Percentiles rank a stretch among this genome's conserved stretches.
These are phyloP conservation scores for Oncorhynchus keta DNA, from an alignment of 2,113 vertebrate genomes.

Conservation along the genomic window DNA sequence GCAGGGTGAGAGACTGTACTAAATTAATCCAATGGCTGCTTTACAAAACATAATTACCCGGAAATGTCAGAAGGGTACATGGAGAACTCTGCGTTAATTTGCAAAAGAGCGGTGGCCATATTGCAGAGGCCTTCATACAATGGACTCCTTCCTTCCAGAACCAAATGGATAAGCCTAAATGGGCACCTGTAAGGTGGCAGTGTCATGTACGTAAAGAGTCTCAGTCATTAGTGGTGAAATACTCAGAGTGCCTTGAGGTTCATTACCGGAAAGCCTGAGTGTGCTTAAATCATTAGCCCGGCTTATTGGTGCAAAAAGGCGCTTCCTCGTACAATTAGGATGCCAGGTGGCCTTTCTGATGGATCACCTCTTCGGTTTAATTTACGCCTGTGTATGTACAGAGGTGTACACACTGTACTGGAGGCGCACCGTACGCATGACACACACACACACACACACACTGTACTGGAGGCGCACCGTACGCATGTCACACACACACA, in stretches of 20 bases:
- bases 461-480: too few relatives aligned
- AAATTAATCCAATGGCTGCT: constrained; percentile 17
- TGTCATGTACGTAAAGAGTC: constrained; percentile 20
- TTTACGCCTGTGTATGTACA: constrained; percentile 26
- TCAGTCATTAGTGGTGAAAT: constrained; percentile 49
- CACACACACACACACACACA: too few relatives aligned
- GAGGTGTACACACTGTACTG: neutral
- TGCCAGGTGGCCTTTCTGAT: constrained; percentile 46
- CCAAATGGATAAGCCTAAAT: constrained; percentile 20
- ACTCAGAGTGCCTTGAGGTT: constrained; percentile 41
- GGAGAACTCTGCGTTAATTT: constrained; percentile 6
- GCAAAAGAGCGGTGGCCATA: neutral
- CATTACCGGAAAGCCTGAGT: constrained; percentile 31
- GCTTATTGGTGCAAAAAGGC: constrained; percentile 47
- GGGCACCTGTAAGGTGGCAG: neutral
- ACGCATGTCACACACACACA: too few relatives aligned
- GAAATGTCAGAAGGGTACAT: constrained; percentile 18
- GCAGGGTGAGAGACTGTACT: neutral
- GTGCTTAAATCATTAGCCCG: constrained; percentile 43
- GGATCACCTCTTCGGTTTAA: constrained; percentile 30
- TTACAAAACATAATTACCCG: constrained; percentile 28
- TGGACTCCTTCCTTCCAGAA: neutral
- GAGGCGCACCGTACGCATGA: too few relatives aligned
- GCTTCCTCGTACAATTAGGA: constrained; percentile 58
- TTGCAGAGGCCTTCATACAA: neutral